These are phyloP conservation scores for Arremon aurantiirostris DNA, from an alignment of 2,797 vertebrate species.

Conservation along the genomic window DNA sequence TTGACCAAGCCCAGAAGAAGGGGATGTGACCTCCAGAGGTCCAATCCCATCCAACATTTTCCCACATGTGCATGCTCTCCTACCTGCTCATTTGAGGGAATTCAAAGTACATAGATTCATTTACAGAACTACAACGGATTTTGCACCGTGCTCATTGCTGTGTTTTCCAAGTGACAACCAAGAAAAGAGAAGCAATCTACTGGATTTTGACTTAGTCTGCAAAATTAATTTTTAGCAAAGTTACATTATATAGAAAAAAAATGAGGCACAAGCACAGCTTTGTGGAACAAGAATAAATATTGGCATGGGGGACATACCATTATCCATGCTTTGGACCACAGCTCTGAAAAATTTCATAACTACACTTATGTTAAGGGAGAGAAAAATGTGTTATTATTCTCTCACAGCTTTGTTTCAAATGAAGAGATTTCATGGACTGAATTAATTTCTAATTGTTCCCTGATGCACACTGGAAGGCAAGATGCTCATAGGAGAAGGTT, in stretches of 20 bases:
- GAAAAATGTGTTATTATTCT: neutral
- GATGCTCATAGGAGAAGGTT: neutral
- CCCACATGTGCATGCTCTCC: neutral
- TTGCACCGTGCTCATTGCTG: neutral
- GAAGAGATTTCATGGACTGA: neutral
- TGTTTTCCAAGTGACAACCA: neutral
- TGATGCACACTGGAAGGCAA: neutral
- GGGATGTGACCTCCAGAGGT: neutral
- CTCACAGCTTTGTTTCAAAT: neutral
- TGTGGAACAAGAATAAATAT: neutral
- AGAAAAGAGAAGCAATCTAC: neutral
- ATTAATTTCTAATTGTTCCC: slow-evolving; percentile 20
- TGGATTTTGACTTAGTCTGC: neutral
- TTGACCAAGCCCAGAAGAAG: neutral
- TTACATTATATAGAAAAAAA: neutral
- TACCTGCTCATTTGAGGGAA: neutral
- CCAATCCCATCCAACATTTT: neutral
- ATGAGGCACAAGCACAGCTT: neutral
- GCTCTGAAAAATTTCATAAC: neutral
- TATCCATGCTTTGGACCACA: neutral
- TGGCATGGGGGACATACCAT: neutral
- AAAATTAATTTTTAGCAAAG: neutral
- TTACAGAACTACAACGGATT: neutral
- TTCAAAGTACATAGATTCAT: rapidly evolving
- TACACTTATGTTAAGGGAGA: neutral